phyloP scores from a whole-genome alignment of 2,888 invertebrate species.

The Morpho achilles region DNA sequence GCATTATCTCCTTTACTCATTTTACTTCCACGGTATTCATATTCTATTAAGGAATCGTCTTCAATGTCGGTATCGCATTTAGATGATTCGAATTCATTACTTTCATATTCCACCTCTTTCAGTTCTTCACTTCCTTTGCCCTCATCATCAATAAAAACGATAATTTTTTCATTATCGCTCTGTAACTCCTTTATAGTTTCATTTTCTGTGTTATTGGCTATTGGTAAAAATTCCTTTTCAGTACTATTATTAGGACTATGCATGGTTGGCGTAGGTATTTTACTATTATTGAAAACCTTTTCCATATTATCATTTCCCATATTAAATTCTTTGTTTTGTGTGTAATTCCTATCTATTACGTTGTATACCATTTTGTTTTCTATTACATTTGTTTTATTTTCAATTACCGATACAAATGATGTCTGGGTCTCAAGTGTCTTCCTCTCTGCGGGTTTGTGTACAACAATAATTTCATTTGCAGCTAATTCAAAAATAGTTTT shows the following conservation, averaged over 20 bases:
- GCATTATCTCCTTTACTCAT: slow-evolving; percentile 26
- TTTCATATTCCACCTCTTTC: slow-evolving; percentile 34
- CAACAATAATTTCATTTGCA: slow-evolving; percentile 40
- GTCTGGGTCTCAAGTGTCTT: slow-evolving; percentile 64
- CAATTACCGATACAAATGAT: slow-evolving; percentile 55
- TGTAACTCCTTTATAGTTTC: slow-evolving; percentile 38
- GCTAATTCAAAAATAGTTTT: slow-evolving; percentile 77
- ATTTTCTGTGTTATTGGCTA: slow-evolving; percentile 49
- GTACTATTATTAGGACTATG: slow-evolving; percentile 4
- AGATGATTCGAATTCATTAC: slow-evolving; percentile 39
- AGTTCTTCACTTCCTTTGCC: slow-evolving; percentile 35
- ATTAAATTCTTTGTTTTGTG: background rate
- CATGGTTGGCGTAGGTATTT: background rate
- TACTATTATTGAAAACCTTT: background rate
- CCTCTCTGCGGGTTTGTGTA: slow-evolving; percentile 29
- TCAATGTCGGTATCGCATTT: slow-evolving; percentile 49
- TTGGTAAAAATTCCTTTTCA: slow-evolving; percentile 28
- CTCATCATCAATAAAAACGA: slow-evolving; percentile 35
- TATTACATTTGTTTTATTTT: slow-evolving; percentile 43
- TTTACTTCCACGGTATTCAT: slow-evolving; percentile 19
- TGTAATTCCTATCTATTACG: slow-evolving; percentile 11
- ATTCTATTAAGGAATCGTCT: slow-evolving; percentile 58
- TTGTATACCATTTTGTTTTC: slow-evolving; percentile 48
- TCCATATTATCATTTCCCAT: no score
- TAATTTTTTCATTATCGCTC: slow-evolving; percentile 31